A percentile compares a stretch with the other conserved stretches of the same genome.
Conservation (phyloP, 2,113 vertebrate species). For the Peromyscus maniculatus region DNA sequence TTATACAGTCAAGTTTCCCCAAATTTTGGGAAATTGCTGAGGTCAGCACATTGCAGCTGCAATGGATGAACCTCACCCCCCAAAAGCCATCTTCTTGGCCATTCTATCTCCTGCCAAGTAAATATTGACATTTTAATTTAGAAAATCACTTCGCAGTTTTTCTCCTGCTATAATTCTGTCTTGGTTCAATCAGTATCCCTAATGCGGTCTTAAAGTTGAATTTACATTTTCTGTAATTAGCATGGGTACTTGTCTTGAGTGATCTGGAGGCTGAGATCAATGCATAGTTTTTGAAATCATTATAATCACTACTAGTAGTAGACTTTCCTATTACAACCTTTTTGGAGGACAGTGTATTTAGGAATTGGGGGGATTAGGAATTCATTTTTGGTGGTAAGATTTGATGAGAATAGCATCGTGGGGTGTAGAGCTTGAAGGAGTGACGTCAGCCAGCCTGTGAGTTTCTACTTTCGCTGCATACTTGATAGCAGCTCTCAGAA, state of each 20-base stretch:
- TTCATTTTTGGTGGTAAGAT: background rate
- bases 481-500: background rate
- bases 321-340: constrained; percentile 10
- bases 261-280: constrained; percentile 7
- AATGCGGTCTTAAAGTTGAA: constrained; percentile 3
- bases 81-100: background rate
- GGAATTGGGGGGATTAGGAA: constrained; percentile 21
- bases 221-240: constrained; percentile 29
- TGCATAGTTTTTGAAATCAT: background rate
- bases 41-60: background rate
- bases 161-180: background rate
- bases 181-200: constrained; percentile 4
- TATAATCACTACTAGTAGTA: background rate
- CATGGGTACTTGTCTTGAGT: background rate
- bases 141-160: background rate
- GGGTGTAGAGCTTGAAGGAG: background rate
- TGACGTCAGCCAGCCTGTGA: background rate
- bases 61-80: background rate
- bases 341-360: background rate
- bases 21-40: background rate
- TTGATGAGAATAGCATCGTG: background rate
- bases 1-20: background rate
- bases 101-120: background rate
- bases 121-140: constrained; percentile 1
- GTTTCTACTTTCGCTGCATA: background rate